Percentiles rank a stretch among this genome's conserved stretches.
Conservation (phyloP, 2,113 vertebrate species). For the Puntigrus tetrazona region DNA sequence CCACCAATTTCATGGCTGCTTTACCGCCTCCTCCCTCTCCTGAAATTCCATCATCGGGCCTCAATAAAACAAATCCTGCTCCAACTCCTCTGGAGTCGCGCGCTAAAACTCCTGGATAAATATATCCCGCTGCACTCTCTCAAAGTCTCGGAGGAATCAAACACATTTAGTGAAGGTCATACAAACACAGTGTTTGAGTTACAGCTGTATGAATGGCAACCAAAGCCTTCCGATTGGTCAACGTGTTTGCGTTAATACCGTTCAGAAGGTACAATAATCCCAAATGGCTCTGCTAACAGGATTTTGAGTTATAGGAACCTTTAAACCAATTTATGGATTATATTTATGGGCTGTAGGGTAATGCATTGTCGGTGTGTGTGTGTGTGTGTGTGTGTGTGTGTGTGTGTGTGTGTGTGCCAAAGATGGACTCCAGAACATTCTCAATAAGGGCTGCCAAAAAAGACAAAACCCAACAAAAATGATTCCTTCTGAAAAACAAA, state of each 20-base stretch:
- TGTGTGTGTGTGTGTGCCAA: background rate
- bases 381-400: background rate
- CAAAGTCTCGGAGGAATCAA: conserved; percentile 2
- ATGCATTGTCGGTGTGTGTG: no score
- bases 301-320: background rate
- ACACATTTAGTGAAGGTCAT: conserved; percentile 20
- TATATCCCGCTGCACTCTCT: background rate
- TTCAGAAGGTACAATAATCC: background rate
- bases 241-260: background rate
- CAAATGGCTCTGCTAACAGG: background rate
- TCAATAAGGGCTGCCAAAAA: background rate
- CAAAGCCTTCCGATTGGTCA: background rate
- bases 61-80: conserved; percentile 73
- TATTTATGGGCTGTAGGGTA: background rate
- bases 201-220: background rate
- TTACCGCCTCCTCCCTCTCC: conserved; percentile 74
- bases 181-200: background rate
- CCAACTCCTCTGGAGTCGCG: conserved; percentile 12
- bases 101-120: conserved; percentile 7
- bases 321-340: background rate
- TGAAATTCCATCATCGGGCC: conserved; percentile 75
- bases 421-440: background rate
- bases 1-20: conserved; percentile 83
- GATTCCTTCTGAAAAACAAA: background rate
- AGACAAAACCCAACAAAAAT: background rate